A percentile compares a stretch with the other conserved stretches of the same genome.
Conservation (phyloP, 2,888 invertebrate species). For the Yponomeuta cagnagella region DNA sequence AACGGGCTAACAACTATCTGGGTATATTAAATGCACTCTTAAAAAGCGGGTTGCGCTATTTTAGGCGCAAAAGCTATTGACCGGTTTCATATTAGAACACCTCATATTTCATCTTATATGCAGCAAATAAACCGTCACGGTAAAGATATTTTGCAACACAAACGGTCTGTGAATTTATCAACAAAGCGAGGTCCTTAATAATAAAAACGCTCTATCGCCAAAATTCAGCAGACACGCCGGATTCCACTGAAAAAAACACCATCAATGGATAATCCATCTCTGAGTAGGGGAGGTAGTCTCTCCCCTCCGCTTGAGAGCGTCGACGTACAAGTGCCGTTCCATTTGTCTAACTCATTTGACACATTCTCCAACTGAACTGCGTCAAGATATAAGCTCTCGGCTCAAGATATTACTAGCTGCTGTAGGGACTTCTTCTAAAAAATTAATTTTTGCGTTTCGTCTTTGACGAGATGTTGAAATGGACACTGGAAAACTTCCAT, state of each 20-base stretch:
- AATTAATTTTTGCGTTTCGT: no score
- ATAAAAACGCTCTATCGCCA: not conserved
- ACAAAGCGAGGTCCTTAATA: not conserved
- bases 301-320: constrained; percentile 18
- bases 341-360: constrained; percentile 34
- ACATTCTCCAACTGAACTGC: constrained; percentile 19
- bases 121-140: no score
- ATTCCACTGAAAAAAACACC: constrained; percentile 9
- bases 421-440: not conserved
- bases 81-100: no score
- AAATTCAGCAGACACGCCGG: not conserved
- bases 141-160: no score
- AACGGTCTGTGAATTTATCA: no score
- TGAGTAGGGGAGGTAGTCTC: not conserved
- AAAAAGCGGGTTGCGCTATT: no score
- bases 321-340: constrained; percentile 31
- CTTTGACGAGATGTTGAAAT: no score
- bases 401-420: not conserved
- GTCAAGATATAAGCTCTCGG: constrained; percentile 5
- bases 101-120: no score
- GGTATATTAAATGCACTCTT: no score
- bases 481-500: no score
- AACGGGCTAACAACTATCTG: no score
- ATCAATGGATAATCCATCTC: constrained; percentile 16
- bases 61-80: no score